phyloP scores from a whole-genome alignment of 2,888 invertebrate species.

The Agonopterix arenella region DNA sequence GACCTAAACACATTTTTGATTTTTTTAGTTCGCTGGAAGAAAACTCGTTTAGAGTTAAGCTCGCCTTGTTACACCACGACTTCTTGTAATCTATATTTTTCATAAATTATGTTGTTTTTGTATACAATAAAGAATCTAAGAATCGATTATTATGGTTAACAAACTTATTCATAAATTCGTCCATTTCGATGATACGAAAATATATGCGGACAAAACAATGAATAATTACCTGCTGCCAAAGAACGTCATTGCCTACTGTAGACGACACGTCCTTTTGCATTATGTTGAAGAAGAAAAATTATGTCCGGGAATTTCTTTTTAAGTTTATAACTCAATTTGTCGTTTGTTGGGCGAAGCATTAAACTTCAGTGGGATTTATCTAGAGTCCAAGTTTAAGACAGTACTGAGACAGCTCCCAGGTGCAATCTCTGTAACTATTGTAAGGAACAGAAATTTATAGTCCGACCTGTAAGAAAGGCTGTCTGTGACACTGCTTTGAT shows the following conservation, averaged over 20 bases:
- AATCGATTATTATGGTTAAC: too few species aligned
- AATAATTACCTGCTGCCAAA: too few species aligned
- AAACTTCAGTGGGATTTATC: constrained; percentile 50
- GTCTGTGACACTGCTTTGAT: constrained; percentile 28
- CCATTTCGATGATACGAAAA: too few species aligned
- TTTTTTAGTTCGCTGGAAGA: too few species aligned
- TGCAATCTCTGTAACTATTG: constrained; percentile 66
- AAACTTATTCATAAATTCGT: too few species aligned
- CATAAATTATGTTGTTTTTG: too few species aligned
- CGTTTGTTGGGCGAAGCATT: constrained; percentile 26
- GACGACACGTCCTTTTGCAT: constrained; percentile 9
- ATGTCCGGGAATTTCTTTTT: constrained; percentile 23
- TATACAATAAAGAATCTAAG: too few species aligned
- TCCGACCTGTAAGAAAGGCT: constrained; percentile 29
- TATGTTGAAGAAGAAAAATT: constrained; percentile 31
- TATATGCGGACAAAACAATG: too few species aligned
- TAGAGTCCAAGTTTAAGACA: constrained; percentile 50
- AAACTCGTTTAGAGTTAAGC: too few species aligned
- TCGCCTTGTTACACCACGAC: too few species aligned
- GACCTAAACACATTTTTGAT: too few species aligned
- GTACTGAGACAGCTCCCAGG: constrained; percentile 60
- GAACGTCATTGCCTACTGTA: not conserved
- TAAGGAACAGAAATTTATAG: constrained; percentile 66
- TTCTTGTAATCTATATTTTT: too few species aligned
- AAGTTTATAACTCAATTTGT: constrained; percentile 58